Evolutionary conservation across 2,888 invertebrate species (phyloP), one percentile per base, ranked within the genome.

Genomic region (Stenotaenia linearis): DNA sequence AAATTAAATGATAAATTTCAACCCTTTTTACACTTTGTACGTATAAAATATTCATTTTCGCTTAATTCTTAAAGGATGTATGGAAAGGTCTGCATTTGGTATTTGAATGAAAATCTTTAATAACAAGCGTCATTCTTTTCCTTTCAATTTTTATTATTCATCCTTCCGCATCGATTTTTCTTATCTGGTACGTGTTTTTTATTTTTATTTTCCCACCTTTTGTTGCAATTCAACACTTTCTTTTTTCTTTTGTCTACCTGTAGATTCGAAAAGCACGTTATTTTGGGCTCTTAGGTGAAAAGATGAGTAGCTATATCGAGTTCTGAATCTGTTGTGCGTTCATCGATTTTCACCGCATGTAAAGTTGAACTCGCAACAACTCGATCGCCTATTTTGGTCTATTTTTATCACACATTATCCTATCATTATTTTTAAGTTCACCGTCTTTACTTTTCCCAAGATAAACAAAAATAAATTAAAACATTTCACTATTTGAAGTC

Each of bases 201-300:
- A 18, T 50, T 21, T 18, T 6, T 69, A 15, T 28, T 0, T 28
- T 69, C 1, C 5, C n/a, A 25, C 25, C 1, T 23, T 23, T 61
- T 12, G 3, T 45, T 61, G 61, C 56, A 56, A 56, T 56, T 56
- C 61, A 7, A 2, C 7, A 1, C 23, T 0, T 45, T 12, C 7
- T 45, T 32, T 45, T 25, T 25, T 69, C 69, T 69, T 69, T 69
- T 69, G 23, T 69, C 69, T 69, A 69, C 69, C 69, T 69, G 69
- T 69, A 28, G 69, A 25, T 28, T 28, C 69, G 25, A 69, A 28
- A 69, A n/a, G 69, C 28, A 69, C 69, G 25, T 69, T 69, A 69
- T 69, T 69, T 69, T 69, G 28, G 69, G 3, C 69, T 69, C 69
- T 69, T 28, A 69, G 69, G 69, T 69, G 69, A 69, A 69, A 69